Base-by-base conservation (phyloP, 2,888 invertebrate genomes). In the Drosophila mimica region DNA sequence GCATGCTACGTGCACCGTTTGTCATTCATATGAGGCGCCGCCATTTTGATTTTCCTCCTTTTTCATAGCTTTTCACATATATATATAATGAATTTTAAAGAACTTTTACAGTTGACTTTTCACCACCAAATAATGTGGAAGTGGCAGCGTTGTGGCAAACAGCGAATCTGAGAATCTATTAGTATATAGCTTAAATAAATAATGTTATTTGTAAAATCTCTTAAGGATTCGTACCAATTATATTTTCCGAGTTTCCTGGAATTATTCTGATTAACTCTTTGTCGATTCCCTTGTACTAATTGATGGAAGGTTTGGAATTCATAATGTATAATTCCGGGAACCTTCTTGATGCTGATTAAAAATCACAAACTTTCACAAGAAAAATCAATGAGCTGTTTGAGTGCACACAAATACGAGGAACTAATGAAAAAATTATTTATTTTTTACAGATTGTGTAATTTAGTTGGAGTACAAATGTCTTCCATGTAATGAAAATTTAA, bases 21-120 rank as follows among this genome's bases (percentile, higher is more conserved):
- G 62, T 70, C 56, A 78, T 80, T 85, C 83, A 76, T 76, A 75
- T 74, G 72, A 71, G 56, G 33, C 72, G 63, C 62, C 81, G 84
- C 81, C 84, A 83, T 85, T 86, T 82, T 82, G 74, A 71, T 63
- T 83, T 65, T 61, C 36, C 40, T 54, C 52, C n/a, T 46, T 63
- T 71, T 57, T 40, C 28, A 33, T 17, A 28, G 6, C 20, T 54
- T 46, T 52, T 20, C 53, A 51, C 31, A 48, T 54, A 15, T 52
- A 59, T 46, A 48, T 52, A 51, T 20, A 17, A 57, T 68, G 67
- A 20, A 36, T 65, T 72, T 71, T 52, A 31, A 40, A 53, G 49
- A 66, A 69, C 49, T 70, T 65, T 66, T 53, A 67, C 40, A 78
- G 51, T 53, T 73, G 76, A 71, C 69, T 79, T 68, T 59, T 48